Base-by-base conservation (phyloP, 2,797 vertebrate genomes). In the Pteronotus mesoamericanus region DNA sequence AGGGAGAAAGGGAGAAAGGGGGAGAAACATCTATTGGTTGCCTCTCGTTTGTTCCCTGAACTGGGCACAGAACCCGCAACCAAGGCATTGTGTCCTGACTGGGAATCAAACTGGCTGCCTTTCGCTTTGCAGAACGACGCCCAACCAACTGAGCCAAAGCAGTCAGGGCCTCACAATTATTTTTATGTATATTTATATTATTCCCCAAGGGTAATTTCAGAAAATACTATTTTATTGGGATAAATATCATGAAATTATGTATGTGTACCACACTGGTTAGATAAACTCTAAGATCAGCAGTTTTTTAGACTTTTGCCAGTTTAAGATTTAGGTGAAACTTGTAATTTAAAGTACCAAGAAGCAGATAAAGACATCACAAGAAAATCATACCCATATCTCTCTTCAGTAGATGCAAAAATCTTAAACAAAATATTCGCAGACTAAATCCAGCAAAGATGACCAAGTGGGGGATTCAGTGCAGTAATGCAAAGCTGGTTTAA, bases 131-230 rank as follows among this genome's bases (percentile, higher is more conserved):
- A 15, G 61, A 64, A 64, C n/a, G 32, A n/a, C 29, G n/a, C 32
- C 59, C 61, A 64, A n/a, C 32, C 61, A 64, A 64, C 61, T 64
- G 29, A 64, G 59, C 29, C 29, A 32, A 32, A 32, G 29, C 29
- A 64, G 29, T n/a, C 26, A 32, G 29, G 61, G 32, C 26, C 21
- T 77, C 16, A 46, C 48, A 46, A 75, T 91, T 5, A 64, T 74
- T 96, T 93, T 97, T 84, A n/a, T 93, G 21, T 59, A 42, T 34
- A 68, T 7, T 69, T 95, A 44, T 29, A 64, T 95, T 84, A 85
- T 86, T 89, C 12, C 12, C 46, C 26, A 86, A 66, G 16, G 44
- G 48, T 79, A 94, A 61, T 75, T 84, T 85, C 44, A 91, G 44
- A 78, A 90, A 94, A 71, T 82, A 55, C 11, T 15, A 74, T 86